phyloP scores from a whole-genome alignment of 2,797 vertebrate genomes.

The Trichosurus vulpecula region DNA sequence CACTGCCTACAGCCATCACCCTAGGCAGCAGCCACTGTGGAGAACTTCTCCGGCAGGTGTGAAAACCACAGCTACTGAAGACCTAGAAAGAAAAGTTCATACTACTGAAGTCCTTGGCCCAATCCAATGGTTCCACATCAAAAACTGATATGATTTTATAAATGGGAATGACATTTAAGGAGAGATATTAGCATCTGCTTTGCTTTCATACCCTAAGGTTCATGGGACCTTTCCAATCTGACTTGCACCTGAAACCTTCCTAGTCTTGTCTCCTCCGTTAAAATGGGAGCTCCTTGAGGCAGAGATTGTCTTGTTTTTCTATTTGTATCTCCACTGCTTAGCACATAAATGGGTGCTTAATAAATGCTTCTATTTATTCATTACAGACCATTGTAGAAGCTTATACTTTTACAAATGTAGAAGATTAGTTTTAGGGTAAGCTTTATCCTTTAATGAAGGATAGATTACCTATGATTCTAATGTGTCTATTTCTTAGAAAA shows the following conservation, averaged over 20 bases:
- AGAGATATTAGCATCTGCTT: not conserved
- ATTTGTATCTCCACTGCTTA: not conserved
- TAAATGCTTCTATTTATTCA: not conserved
- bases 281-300: not conserved
- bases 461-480: slow-evolving; percentile 3
- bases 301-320: not conserved
- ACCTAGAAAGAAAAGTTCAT: not conserved
- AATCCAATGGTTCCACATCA: not conserved
- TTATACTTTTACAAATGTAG: slow-evolving; percentile 23
- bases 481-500: not conserved
- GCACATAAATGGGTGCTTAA: not conserved
- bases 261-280: not conserved
- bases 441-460: slow-evolving; percentile 28
- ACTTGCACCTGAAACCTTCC: not conserved
- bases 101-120: not conserved
- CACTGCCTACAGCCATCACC: not conserved
- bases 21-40: not conserved
- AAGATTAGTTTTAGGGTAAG: not conserved
- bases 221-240: not conserved
- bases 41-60: not conserved
- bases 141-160: not conserved
- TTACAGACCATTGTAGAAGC: not conserved
- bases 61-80: not conserved
- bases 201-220: not conserved
- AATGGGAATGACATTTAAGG: not conserved